These are phyloP conservation scores for Thymelicus lineola DNA, from an alignment of 2,888 invertebrate species.

Conservation along the genomic window DNA sequence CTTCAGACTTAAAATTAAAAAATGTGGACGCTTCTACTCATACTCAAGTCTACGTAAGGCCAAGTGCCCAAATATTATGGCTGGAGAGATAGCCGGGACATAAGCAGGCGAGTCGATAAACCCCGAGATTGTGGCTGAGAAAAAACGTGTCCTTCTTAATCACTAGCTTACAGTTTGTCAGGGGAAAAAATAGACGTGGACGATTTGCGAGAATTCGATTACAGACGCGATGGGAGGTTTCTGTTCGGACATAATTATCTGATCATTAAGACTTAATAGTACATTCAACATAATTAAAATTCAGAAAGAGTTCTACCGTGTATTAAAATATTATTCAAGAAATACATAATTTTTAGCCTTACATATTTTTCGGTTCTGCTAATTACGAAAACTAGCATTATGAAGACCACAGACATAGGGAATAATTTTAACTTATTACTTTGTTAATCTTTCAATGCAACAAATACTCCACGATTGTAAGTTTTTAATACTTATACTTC, in stretches of 20 bases:
- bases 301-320: too few relatives aligned
- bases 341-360: too few relatives aligned
- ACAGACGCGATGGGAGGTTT: constrained; percentile 7
- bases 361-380: too few relatives aligned
- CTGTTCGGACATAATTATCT: neutral
- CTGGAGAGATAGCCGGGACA: constrained; percentile 58
- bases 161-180: constrained; percentile 43
- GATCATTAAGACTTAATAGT: neutral
- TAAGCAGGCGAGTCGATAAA: constrained; percentile 61
- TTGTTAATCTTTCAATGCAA: too few relatives aligned
- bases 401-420: too few relatives aligned
- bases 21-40: constrained; percentile 11
- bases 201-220: constrained; percentile 16
- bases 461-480: too few relatives aligned
- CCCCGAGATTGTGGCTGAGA: constrained; percentile 55
- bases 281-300: too few relatives aligned
- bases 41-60: constrained; percentile 39
- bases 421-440: too few relatives aligned
- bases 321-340: too few relatives aligned
- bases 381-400: too few relatives aligned
- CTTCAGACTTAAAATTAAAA: neutral
- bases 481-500: too few relatives aligned
- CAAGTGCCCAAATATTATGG: constrained; percentile 71
- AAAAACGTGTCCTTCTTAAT: constrained; percentile 66
- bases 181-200: constrained; percentile 14